Percentiles rank a stretch among this genome's conserved stretches.
Conservation (phyloP, 2,888 invertebrate genomes). For the Notocelia uddmanniana region DNA sequence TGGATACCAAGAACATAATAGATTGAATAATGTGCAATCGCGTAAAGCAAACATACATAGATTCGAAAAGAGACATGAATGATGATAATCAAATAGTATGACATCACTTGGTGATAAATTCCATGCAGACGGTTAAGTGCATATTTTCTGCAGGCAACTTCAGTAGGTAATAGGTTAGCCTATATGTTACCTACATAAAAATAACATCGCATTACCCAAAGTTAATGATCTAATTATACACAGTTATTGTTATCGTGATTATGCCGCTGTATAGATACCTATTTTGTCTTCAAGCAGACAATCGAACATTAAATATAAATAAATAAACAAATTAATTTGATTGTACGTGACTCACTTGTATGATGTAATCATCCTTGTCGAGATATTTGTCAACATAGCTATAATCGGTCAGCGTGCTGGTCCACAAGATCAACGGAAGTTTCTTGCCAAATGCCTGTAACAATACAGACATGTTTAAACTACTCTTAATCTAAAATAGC, state of each 20-base stretch:
- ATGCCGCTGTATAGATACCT: not conserved
- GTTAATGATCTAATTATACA: no score
- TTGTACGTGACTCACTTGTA: constrained; percentile 84
- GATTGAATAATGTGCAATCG: not conserved
- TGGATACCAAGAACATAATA: no score
- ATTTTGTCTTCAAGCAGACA: not conserved
- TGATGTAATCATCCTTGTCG: constrained; percentile 91
- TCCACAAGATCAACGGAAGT: constrained; percentile 91
- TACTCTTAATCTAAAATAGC: not conserved
- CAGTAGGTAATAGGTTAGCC: no score
- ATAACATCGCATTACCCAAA: no score
- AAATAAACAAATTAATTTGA: not conserved
- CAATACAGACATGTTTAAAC: constrained; percentile 17
- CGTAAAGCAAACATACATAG: not conserved
- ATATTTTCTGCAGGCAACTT: no score
- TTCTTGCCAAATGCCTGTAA: constrained; percentile 81
- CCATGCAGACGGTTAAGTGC: no score
- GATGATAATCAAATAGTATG: no score
- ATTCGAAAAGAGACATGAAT: no score
- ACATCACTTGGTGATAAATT: no score
- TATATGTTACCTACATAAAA: no score
- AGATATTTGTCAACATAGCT: constrained; percentile 88
- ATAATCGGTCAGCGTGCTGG: constrained; percentile 90
- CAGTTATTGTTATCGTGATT: not conserved
- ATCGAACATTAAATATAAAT: constrained; percentile 10